Conservation (phyloP, 35 echinoderm and acorn worm genomes). For the Nesometra sesokonis region DNA sequence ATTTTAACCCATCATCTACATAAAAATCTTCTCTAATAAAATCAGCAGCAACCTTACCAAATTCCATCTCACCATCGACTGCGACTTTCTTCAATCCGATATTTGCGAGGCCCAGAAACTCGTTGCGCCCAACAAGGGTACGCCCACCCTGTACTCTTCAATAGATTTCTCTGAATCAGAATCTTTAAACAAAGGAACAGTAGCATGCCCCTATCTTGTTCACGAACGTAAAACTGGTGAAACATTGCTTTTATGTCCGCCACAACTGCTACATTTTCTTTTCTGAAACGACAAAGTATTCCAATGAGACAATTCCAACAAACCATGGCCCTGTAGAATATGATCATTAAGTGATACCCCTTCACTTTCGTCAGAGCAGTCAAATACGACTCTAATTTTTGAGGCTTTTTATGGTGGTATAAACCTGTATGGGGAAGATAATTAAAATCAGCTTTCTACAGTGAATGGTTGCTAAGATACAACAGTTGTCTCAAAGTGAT, state of each 20-base stretch:
- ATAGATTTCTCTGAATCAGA: not conserved
- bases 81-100: slow-evolving; percentile 24
- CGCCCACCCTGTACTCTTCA: slow-evolving; percentile 19
- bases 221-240: slow-evolving; percentile 8
- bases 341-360: slow-evolving; percentile 47
- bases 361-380: slow-evolving; percentile 29
- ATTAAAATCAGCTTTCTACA: too few relatives aligned
- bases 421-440: not conserved
- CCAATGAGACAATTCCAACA: slow-evolving; percentile 38
- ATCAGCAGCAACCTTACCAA: slow-evolving; percentile 1
- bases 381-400: slow-evolving; percentile 20
- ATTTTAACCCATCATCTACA: slow-evolving; percentile 43
- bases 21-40: slow-evolving; percentile 31
- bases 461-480: too few relatives aligned
- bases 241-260: slow-evolving; percentile 44
- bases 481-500: too few relatives aligned
- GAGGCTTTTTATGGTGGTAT: not conserved
- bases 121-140: slow-evolving; percentile 39
- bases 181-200: slow-evolving; percentile 34
- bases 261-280: not conserved
- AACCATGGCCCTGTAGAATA: slow-evolving; percentile 35
- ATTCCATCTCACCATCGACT: not conserved
- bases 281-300: slow-evolving; percentile 29
- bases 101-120: slow-evolving; percentile 25
- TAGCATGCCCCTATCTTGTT: slow-evolving; percentile 1